phyloP scores from a whole-genome alignment of 2,888 invertebrate genomes.

The Fragum whitleyi region DNA sequence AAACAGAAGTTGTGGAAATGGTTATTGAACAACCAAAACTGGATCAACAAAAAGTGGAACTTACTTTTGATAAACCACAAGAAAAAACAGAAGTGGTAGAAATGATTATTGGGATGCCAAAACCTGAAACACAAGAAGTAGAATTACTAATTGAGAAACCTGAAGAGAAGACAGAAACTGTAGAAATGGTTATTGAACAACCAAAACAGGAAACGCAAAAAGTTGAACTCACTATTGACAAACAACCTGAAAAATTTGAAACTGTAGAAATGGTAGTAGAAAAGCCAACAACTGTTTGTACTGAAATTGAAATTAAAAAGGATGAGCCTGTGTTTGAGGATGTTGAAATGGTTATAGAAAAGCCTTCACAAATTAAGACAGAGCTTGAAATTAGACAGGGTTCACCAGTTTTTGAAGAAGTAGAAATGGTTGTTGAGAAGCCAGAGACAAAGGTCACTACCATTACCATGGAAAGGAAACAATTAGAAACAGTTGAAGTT shows the following conservation, averaged over 20 bases:
- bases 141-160: conserved; percentile 44
- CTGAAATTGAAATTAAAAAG: conserved; percentile 23
- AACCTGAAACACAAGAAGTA: not conserved
- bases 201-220: conserved; percentile 3
- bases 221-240: not conserved
- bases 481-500: conserved; percentile 42
- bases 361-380: conserved; percentile 9
- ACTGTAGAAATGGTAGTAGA: conserved; percentile 1
- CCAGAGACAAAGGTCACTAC: not conserved
- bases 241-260: not conserved
- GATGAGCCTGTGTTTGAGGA: conserved; percentile 51
- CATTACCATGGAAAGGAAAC: not conserved
- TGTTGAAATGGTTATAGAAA: conserved; percentile 46
- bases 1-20: not conserved
- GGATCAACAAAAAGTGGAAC: not conserved
- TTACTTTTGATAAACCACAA: not conserved
- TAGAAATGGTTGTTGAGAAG: conserved; percentile 13
- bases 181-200: conserved; percentile 25
- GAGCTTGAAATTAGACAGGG: conserved; percentile 24
- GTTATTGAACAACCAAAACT: not conserved
- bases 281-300: conserved; percentile 36
- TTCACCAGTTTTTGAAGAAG: conserved; percentile 49
- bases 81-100: conserved; percentile 17
- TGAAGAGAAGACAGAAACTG: conserved; percentile 34
- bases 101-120: conserved; percentile 1